Conservation (phyloP, 1,140 invertebrate genomes). For the Dreissena rostriformis region DNA sequence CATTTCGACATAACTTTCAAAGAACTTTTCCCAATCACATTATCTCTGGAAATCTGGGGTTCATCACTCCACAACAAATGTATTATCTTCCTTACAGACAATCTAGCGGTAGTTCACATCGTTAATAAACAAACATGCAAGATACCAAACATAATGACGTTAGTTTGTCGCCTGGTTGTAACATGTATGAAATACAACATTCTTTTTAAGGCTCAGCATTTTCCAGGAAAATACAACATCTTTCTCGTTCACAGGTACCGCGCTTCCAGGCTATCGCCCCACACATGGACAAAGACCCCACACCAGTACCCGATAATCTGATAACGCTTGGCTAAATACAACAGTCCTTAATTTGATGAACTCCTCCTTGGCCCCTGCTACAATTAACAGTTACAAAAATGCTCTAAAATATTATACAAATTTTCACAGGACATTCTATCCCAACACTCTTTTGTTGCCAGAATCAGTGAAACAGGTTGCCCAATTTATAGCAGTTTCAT, state of each 20-base stretch:
- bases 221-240: constrained; percentile 51
- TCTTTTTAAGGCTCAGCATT: constrained; percentile 51
- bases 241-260: constrained; percentile 56
- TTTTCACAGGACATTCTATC: neutral
- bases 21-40: constrained; percentile 51
- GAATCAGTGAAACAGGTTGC: neutral
- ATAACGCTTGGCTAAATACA: neutral
- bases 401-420: neutral
- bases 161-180: constrained; percentile 44
- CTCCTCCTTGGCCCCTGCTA: neutral
- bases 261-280: constrained; percentile 4
- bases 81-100: constrained; percentile 38
- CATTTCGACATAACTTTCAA: constrained; percentile 17
- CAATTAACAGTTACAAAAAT: neutral
- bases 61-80: neutral
- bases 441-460: neutral
- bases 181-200: constrained; percentile 49
- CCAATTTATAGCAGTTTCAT: constrained; percentile 17
- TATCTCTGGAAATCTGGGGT: constrained; percentile 44
- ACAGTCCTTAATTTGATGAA: neutral
- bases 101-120: constrained; percentile 48
- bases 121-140: constrained; percentile 42
- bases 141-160: constrained; percentile 21
- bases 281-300: constrained; percentile 33
- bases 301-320: neutral